These are phyloP conservation scores for Erannis defoliaria DNA, from an alignment of 2,888 invertebrate genomes.

Conservation along the genomic window DNA sequence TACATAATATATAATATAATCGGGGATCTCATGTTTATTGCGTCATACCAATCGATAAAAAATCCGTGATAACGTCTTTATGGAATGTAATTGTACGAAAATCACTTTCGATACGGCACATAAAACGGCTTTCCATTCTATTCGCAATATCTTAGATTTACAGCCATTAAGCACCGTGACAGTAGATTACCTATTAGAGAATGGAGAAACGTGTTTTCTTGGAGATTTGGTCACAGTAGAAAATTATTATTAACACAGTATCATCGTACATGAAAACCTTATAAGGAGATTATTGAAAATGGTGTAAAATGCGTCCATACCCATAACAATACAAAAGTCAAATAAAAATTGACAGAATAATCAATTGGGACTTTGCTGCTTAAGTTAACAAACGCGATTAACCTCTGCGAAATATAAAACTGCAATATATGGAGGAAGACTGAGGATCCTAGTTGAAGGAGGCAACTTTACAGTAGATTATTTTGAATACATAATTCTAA, in stretches of 20 bases:
- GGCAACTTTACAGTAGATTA: too few species aligned
- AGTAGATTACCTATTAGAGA: constrained; percentile 24
- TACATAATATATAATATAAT: background rate
- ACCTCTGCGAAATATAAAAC: too few species aligned
- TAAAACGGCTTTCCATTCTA: constrained; percentile 39
- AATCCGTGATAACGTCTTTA: constrained; percentile 10
- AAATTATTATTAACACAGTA: background rate
- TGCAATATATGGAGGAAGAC: too few species aligned
- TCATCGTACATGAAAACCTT: too few species aligned
- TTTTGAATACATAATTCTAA: too few species aligned
- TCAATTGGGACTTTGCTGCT: too few species aligned
- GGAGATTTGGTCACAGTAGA: background rate
- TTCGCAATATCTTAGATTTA: constrained; percentile 30
- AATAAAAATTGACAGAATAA: too few species aligned
- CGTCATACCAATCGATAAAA: background rate
- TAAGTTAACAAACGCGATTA: too few species aligned
- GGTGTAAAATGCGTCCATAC: too few species aligned
- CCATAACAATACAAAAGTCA: too few species aligned
- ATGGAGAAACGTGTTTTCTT: constrained; percentile 22
- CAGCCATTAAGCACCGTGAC: constrained; percentile 35
- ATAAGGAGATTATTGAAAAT: too few species aligned
- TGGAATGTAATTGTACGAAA: constrained; percentile 22
- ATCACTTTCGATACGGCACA: constrained; percentile 36
- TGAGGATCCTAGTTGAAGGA: too few species aligned
- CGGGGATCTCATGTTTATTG: background rate